Conservation (phyloP, 2,888 invertebrate species). For the Eupeodes latifasciatus region DNA sequence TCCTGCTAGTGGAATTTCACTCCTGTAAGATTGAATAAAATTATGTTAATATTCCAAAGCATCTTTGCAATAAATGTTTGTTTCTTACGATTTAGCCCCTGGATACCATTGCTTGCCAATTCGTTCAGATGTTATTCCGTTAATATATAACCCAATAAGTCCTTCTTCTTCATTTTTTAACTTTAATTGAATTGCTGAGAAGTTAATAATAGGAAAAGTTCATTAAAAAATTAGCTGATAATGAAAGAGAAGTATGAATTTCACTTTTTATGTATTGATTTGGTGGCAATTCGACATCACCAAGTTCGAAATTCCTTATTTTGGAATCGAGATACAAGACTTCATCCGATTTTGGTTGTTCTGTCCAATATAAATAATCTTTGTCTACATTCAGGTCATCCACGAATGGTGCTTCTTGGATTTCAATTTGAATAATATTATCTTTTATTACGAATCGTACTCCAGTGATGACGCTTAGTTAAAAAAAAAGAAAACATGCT, state of each 20-base stretch:
- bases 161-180: not conserved
- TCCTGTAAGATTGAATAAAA: not conserved
- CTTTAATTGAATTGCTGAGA: not conserved
- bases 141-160: not conserved
- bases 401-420: not conserved
- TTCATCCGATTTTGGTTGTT: not conserved
- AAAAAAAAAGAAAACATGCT: too few relatives aligned
- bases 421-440: not conserved
- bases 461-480: constrained; percentile 9
- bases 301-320: not conserved
- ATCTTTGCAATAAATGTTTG: not conserved
- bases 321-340: not conserved
- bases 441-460: not conserved
- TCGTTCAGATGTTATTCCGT: not conserved
- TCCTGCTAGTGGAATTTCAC: not conserved
- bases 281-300: not conserved
- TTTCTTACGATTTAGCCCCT: not conserved
- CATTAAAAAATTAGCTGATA: not conserved
- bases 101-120: not conserved
- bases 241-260: not conserved
- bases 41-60: not conserved
- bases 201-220: not conserved
- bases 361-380: not conserved
- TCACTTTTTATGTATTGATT: not conserved
- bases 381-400: not conserved